Evolutionary conservation across 2,797 vertebrate species (phyloP).

Genomic region (Oryzias sinensis): DNA sequence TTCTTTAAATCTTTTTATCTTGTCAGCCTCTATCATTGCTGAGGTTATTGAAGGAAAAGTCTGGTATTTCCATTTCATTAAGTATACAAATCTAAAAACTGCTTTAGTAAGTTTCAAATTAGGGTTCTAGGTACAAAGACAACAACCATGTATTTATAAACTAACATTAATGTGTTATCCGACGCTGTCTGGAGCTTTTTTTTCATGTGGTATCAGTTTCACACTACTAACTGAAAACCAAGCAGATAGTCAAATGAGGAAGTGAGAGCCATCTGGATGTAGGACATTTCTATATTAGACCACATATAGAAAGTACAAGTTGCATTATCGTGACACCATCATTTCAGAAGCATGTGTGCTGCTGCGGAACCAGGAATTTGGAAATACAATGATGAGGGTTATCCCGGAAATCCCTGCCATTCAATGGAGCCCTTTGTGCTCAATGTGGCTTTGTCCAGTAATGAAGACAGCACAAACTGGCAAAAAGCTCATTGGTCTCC

Average conservation of each 20-base stretch:
- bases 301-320: constrained; percentile 15
- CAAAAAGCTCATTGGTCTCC: constrained; percentile 48
- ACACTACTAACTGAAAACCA: constrained; percentile 12
- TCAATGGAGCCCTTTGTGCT: constrained; percentile 65
- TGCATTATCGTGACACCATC: constrained; percentile 37
- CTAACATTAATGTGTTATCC: no score
- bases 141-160: no score
- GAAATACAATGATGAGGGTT: constrained; percentile 59
- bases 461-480: constrained; percentile 55
- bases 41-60: no score
- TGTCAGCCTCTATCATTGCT: no score
- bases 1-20: no score
- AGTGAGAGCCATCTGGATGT: no score
- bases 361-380: constrained; percentile 57
- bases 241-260: constrained; percentile 8
- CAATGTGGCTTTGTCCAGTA: constrained; percentile 46
- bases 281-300: constrained; percentile 20
- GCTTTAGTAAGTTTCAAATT: no score
- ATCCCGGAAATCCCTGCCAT: constrained; percentile 63
- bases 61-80: no score
- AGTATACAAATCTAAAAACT: no score
- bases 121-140: no score
- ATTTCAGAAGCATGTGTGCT: constrained; percentile 55
- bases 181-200: constrained; percentile 7
- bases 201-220: constrained; percentile 12